Conservation (phyloP, 2,797 vertebrate species). For the Aldrovandia affinis region DNA sequence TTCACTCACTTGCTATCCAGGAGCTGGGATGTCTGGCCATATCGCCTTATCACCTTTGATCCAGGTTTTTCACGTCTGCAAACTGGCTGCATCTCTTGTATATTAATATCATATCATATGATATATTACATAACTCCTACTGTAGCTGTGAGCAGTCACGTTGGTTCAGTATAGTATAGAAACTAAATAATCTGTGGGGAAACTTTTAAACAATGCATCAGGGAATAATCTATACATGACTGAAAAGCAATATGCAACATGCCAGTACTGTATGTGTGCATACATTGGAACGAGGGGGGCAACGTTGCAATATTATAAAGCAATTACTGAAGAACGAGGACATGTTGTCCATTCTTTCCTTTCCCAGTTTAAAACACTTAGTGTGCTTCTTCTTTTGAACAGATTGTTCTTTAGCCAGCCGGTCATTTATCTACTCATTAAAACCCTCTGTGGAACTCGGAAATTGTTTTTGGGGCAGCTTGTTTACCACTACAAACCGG, state of each 20-base stretch:
- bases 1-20: background rate
- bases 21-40: background rate
- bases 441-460: constrained; percentile 40
- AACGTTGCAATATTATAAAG: background rate
- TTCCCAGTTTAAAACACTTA: background rate
- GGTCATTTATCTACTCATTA: constrained; percentile 32
- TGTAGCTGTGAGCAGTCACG: background rate
- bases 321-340: background rate
- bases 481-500: background rate
- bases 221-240: background rate
- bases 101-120: background rate
- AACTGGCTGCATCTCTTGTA: background rate
- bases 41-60: background rate
- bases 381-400: constrained; percentile 17
- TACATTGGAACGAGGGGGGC: background rate
- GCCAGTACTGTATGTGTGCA: background rate
- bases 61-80: background rate
- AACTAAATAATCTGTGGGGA: background rate
- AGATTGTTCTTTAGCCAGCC: constrained; percentile 20
- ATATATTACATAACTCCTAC: background rate
- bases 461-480: constrained; percentile 25
- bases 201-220: background rate
- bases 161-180: constrained; percentile 1
- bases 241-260: background rate
- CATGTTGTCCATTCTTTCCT: constrained; percentile 9